Evolutionary conservation across 2,113 vertebrate species (phyloP), one percentile per base, ranked within the genome.

Genomic region (Pionites leucogaster): DNA sequence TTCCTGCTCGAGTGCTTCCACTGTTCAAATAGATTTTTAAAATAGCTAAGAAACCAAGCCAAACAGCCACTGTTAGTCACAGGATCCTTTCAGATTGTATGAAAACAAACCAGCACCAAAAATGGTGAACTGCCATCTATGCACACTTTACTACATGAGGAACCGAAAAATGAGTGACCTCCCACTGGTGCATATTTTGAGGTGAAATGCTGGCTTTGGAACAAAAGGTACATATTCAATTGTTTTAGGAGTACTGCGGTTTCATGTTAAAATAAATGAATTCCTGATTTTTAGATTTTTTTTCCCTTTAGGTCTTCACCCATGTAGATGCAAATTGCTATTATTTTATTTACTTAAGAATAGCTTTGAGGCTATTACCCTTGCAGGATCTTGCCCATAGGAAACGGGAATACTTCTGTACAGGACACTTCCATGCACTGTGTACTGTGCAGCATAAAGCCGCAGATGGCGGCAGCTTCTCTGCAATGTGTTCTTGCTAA

Each of bases 381-480:
- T 42, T 31, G 24, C 35, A 88, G 63, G 62, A 82, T 25, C 13
- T 9, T 29, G 42, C 37, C 70, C n/a, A 16, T 13, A 64, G 33
- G 50, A 86, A 75, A 76, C 42, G 63, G 75, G 63, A 72, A 65
- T 25, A 53, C 49, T n/a, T 88, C 44, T n/a, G n/a, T 16, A 59
- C 22, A 88, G 86, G 81, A 89, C 67, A 19, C 64, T 92, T 86
- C 89, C 92, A 77, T 53, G 64, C 89, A 41, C 8, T 59, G 60
- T 78, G 89, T 53, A 79, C 70, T 14, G 8, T 27, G 91, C 33
- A 70, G 74, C 85, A 90, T 39, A 75, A 90, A 88, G 81, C 53
- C 86, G 82, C 87, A 96, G 92, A 92, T 97, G 96, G 97, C 69
- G 95, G 72, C 81, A 96, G 92, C 82, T 83, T 91, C 85, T 84